phyloP scores from a whole-genome alignment of 2,797 vertebrate genomes.

The Sylvia borin region DNA sequence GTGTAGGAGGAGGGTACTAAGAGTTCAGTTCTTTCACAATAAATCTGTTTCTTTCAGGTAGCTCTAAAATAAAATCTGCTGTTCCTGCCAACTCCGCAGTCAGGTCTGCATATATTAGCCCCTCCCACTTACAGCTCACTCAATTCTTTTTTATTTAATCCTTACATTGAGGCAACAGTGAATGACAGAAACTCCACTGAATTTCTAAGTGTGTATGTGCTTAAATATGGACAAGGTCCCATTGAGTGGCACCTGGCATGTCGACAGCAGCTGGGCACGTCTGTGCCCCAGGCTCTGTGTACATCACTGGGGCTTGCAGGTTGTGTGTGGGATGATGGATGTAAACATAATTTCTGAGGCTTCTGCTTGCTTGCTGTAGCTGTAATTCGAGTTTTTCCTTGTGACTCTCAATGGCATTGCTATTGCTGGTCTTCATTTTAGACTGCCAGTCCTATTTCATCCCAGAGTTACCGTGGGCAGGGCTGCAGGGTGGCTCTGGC shows the following conservation, averaged over 20 bases:
- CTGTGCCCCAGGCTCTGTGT: neutral
- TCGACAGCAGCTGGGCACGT: neutral
- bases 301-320: rapidly evolving
- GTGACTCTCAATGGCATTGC: neutral
- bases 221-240: neutral
- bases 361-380: neutral
- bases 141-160: neutral
- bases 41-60: neutral
- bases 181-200: neutral
- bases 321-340: neutral
- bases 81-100: neutral
- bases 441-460: neutral
- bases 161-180: neutral
- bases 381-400: neutral
- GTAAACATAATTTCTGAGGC: neutral
- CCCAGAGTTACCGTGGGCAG: rapidly evolving
- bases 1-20: neutral
- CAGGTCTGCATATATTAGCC: conserved; percentile 4
- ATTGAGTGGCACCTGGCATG: neutral
- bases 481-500: neutral
- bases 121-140: neutral
- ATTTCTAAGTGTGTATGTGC: neutral
- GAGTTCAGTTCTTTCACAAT: neutral
- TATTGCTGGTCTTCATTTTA: neutral
- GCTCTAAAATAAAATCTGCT: conserved; percentile 9